Evolutionary conservation across 2,797 vertebrate genomes (phyloP).

Genomic region (Holocentrus rufus): DNA sequence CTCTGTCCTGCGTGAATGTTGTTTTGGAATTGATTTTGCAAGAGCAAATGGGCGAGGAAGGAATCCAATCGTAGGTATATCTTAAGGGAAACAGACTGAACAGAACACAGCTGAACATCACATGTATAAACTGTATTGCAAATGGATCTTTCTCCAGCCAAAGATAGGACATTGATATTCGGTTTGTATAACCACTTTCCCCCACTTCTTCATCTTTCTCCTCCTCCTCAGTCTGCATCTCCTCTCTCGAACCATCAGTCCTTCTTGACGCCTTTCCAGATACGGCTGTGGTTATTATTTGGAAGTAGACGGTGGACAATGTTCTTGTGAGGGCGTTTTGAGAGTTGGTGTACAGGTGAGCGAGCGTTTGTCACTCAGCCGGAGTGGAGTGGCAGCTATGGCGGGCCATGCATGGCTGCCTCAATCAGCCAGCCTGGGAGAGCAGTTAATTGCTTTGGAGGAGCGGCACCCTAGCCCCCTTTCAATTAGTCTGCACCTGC

Average conservation of each 20-base stretch:
- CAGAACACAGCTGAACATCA: not conserved
- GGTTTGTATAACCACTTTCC: not conserved
- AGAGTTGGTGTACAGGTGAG: conserved; percentile 48
- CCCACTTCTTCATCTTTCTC: not conserved
- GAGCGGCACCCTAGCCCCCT: conserved; percentile 64
- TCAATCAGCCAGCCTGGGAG: conserved; percentile 75
- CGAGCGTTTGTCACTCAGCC: conserved; percentile 37
- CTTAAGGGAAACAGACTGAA: not conserved
- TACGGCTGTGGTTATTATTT: not conserved
- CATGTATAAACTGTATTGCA: not conserved
- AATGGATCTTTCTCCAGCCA: not conserved
- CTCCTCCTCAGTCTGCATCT: not conserved
- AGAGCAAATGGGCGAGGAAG: not conserved
- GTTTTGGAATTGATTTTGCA: not conserved
- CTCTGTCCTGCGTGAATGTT: not conserved
- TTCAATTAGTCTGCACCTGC: conserved; percentile 78
- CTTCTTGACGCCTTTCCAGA: not conserved
- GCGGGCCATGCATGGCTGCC: conserved; percentile 67
- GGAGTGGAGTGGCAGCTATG: conserved; percentile 48
- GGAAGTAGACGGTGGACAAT: not conserved
- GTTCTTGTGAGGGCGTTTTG: conserved; percentile 20
- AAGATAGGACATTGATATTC: conserved; percentile 1
- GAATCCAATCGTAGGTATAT: not conserved
- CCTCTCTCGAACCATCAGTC: not conserved
- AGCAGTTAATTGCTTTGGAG: conserved; percentile 81